These are phyloP conservation scores for Lordiphosa andalusiaca DNA, from an alignment of 2,888 invertebrate species.

Conservation along the genomic window DNA sequence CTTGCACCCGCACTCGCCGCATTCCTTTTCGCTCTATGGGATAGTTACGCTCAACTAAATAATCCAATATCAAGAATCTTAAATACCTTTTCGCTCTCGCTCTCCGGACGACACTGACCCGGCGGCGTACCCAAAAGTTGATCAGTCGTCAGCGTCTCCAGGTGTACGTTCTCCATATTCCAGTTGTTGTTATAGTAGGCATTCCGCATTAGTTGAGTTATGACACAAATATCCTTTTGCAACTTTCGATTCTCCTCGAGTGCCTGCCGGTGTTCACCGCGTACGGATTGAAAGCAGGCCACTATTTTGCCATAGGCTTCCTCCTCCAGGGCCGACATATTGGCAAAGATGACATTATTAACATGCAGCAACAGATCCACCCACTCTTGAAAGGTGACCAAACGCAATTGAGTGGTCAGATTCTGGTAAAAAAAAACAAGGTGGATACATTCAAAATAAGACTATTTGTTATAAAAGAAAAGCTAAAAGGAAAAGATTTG, in stretches of 20 bases:
- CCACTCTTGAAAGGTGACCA: constrained; percentile 84
- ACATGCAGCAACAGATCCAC: constrained; percentile 84
- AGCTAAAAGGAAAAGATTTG: too few species aligned
- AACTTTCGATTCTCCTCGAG: constrained; percentile 61
- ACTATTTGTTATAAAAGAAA: too few species aligned
- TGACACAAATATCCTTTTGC: constrained; percentile 77
- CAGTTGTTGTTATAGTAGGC: constrained; percentile 78
- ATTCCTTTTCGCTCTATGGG: constrained; percentile 4
- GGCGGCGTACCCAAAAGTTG: constrained; percentile 76
- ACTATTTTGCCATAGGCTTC: constrained; percentile 83
- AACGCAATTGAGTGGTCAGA: constrained; percentile 82
- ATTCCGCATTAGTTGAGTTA: constrained; percentile 81
- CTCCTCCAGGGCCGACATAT: constrained; percentile 84
- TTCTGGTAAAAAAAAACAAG: constrained; percentile 22
- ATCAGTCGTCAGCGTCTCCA: constrained; percentile 79
- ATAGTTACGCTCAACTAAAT: neutral
- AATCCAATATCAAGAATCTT: neutral
- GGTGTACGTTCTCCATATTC: constrained; percentile 78
- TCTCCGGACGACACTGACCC: constrained; percentile 31
- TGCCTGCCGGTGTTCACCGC: constrained; percentile 46
- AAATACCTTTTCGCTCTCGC: constrained; percentile 57
- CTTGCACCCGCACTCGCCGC: constrained; percentile 7
- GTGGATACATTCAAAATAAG: too few species aligned
- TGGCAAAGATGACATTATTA: constrained; percentile 83
- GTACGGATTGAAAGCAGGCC: constrained; percentile 77